These are phyloP conservation scores for Glaucopsyche alexis DNA, from an alignment of 2,888 invertebrate genomes.

Conservation along the genomic window DNA sequence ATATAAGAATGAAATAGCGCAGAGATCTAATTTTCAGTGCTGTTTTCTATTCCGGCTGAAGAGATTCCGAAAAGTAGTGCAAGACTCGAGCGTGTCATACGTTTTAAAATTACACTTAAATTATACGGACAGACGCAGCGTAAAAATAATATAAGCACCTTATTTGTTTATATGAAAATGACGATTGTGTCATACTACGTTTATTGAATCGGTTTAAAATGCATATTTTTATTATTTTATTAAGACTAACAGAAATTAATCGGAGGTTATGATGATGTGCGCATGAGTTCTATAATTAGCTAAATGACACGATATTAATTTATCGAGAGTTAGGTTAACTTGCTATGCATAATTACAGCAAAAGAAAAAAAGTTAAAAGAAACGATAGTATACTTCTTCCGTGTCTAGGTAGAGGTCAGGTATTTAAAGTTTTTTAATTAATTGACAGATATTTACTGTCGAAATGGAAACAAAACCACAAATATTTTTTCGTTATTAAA, in stretches of 20 bases:
- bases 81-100: neutral
- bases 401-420: neutral
- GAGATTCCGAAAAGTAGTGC: too few species aligned
- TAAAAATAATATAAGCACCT: neutral
- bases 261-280: conserved; percentile 19
- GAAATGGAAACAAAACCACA: neutral
- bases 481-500: neutral
- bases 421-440: neutral
- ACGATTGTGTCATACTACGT: too few species aligned
- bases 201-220: neutral
- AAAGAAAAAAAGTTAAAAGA: neutral
- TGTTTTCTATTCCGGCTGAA: too few species aligned
- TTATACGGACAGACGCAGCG: neutral
- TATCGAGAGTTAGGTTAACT: neutral
- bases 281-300: conserved; percentile 1
- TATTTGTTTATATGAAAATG: neutral
- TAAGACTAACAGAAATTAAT: neutral
- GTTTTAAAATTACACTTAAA: neutral
- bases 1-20: too few species aligned
- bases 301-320: neutral
- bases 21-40: too few species aligned
- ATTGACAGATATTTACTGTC: neutral
- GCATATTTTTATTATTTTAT: neutral
- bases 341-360: neutral
- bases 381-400: neutral